A percentile compares a stretch with the other conserved stretches of the same genome.
These are phyloP conservation scores for Nannoperca australis DNA, from an alignment of 2,797 vertebrate genomes.

Conservation along the genomic window DNA sequence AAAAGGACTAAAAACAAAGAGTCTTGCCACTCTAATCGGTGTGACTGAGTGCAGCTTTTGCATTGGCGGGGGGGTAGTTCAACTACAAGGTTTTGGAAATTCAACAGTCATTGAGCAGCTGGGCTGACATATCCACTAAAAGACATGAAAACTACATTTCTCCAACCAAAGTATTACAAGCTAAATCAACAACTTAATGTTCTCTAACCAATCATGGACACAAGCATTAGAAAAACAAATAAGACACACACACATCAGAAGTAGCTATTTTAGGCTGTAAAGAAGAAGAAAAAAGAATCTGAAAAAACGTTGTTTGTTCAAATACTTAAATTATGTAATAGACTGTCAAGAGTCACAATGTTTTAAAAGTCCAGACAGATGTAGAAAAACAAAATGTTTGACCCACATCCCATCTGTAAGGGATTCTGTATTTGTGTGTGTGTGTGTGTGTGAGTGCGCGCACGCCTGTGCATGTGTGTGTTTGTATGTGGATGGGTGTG, in stretches of 20 bases:
- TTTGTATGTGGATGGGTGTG: slow-evolving; percentile 70
- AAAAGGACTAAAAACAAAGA: slow-evolving; percentile 70
- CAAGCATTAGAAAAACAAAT: slow-evolving; percentile 16
- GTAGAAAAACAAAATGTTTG: slow-evolving; percentile 77
- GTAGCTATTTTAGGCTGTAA: neutral
- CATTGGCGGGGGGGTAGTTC: slow-evolving; percentile 23
- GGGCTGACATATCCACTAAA: slow-evolving; percentile 15
- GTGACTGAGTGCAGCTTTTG: slow-evolving; percentile 53
- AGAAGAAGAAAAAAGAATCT: neutral
- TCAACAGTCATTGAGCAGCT: slow-evolving; percentile 40
- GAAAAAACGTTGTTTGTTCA: slow-evolving; percentile 43
- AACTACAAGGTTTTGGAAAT: slow-evolving; percentile 52
- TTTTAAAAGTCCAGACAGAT: slow-evolving; percentile 77
- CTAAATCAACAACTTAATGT: slow-evolving; percentile 53
- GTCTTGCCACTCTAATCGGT: slow-evolving; percentile 61
- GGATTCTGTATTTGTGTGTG: slow-evolving; percentile 43
- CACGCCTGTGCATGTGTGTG: slow-evolving; percentile 12
- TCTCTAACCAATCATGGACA: neutral
- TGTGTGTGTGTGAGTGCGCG: slow-evolving; percentile 22
- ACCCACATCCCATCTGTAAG: slow-evolving; percentile 70
- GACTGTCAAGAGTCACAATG: slow-evolving; percentile 61
- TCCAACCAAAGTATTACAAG: slow-evolving; percentile 35
- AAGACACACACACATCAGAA: neutral
- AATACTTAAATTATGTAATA: slow-evolving; percentile 71
- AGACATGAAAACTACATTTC: slow-evolving; percentile 26